These are phyloP conservation scores for Tringa solitaria DNA, from an alignment of 2,113 vertebrate species.

Conservation along the genomic window DNA sequence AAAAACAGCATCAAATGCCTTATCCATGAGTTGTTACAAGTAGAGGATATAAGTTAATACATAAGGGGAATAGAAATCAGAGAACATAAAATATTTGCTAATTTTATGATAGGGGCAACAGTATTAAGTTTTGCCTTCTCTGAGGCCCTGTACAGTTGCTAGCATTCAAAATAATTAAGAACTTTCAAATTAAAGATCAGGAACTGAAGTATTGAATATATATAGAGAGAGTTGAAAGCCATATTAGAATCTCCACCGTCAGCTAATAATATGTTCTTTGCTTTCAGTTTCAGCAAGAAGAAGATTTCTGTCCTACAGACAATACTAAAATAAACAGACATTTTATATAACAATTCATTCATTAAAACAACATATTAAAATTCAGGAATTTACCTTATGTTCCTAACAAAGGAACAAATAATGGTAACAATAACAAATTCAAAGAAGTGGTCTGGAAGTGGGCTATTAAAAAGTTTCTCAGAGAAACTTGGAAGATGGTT, in stretches of 20 bases:
- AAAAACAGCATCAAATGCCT: background rate
- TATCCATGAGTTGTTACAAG: background rate
- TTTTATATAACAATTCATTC: background rate
- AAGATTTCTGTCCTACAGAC: background rate
- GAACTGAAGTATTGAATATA: background rate
- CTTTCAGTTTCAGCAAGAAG: background rate
- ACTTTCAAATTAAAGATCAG: background rate
- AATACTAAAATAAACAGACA: background rate
- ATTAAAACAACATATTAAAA: background rate
- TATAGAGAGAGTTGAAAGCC: background rate
- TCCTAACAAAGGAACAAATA: background rate
- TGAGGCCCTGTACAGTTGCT: background rate
- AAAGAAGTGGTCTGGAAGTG: background rate
- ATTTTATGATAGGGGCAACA: background rate
- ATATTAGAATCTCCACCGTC: background rate
- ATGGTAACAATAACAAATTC: background rate
- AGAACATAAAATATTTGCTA: background rate
- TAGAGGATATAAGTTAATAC: background rate
- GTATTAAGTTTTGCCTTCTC: background rate
- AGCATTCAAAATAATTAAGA: background rate
- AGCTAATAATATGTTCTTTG: background rate
- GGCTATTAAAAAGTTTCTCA: background rate
- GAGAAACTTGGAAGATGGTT: background rate
- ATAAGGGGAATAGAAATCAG: background rate
- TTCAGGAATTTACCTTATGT: background rate